Base-by-base conservation (phyloP, 2,113 vertebrate species). In the Syrrhaptes paradoxus region DNA sequence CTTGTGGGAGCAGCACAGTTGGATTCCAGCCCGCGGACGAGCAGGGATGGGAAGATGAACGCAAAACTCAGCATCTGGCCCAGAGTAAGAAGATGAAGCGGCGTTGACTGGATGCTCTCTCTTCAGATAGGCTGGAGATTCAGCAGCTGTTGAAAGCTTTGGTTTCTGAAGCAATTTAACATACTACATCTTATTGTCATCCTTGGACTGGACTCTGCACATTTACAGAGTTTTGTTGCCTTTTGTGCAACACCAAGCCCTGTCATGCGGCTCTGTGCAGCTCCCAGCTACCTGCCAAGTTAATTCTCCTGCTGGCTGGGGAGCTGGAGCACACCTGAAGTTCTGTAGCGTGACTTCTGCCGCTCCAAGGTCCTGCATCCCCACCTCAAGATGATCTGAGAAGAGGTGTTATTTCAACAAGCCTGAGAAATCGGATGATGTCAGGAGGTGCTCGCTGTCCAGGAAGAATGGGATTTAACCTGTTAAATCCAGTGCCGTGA, bases 181-280 rank as follows among this genome's bases (percentile, higher is more conserved):
- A 7, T 57, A 2, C 36, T 20, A 29, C 15, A 13, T 41, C 41
- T 41, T 41, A 13, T 46, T 54, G 38, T n/a, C 2, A 1, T 63
- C 20, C n/a, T 38, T 38, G 32, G 1, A 3, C 29, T 2, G 7
- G 34, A 21, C 34, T 54, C 51, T 34, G n/a, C 2, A 0, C 0
- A 6, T 45, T 45, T 49, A 25, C 1, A 19, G 67, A 20, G 5
- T 36, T 75, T 66, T 25, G 4, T 11, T 43, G 18, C 51, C 11
- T 62, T 49, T 25, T 0, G 8, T 77, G 57, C 41, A 48, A 20
- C 0, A 2, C 48, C 17, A 5, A 34, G 29, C 29, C 7, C 46
- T 43, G 41, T n/a, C 3, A 2, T 51, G 51, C 28, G 54, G 52
- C 52, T 83, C 32, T 3, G 3, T 51, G 51, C 28, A 61, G 52